Base-by-base conservation (phyloP, 2,888 invertebrate species). In the Formica aserva region DNA sequence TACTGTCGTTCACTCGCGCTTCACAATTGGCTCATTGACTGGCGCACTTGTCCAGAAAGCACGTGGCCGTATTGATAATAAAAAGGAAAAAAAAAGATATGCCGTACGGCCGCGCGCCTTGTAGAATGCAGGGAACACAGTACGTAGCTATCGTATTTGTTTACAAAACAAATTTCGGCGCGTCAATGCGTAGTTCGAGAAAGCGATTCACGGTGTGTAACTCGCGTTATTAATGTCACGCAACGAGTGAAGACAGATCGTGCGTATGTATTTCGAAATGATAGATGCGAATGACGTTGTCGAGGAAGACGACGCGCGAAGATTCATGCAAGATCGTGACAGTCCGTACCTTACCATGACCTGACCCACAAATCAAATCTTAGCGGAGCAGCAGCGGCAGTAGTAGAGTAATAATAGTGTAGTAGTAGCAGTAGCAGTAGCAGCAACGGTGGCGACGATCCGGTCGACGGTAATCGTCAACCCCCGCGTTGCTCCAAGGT, bases 271-370 rank as follows among this genome's bases (percentile, higher is more conserved):
- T 18, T 18, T 32, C 32, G 62, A 13, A 15, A 29, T 32, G 29
- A 18, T 18, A 4, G 15, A 35, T 55, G 22, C 35, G 22, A 41
- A 41, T 22, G 22, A 45, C 9, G 15, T 41, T 18, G 3, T 22
- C 8, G 22, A 66, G 3, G 8, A 45, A 15, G 5, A 52, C 26
- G 8, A 26, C 5, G 1, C 52, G 38, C 35, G 35, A 52, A 65
- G 11, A 38, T 38, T 41, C 29, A 38, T 35, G 48, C n/a, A 57
- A 29, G 11, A 65, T 69, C 71, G 71, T 85, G 75, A 83, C 74
- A 65, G 86, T 71, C 82, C 94, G 82, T 92, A 94, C 94, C 94
- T 94, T 91, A 94, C 94, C 94, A 94, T 94, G 92, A 91, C 93
- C 92, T 91, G 92, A 90, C 90, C 89, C 91, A 91, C 90, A 89